Conservation (phyloP, 2,113 vertebrate genomes). For the Triplophysa siluroides region DNA sequence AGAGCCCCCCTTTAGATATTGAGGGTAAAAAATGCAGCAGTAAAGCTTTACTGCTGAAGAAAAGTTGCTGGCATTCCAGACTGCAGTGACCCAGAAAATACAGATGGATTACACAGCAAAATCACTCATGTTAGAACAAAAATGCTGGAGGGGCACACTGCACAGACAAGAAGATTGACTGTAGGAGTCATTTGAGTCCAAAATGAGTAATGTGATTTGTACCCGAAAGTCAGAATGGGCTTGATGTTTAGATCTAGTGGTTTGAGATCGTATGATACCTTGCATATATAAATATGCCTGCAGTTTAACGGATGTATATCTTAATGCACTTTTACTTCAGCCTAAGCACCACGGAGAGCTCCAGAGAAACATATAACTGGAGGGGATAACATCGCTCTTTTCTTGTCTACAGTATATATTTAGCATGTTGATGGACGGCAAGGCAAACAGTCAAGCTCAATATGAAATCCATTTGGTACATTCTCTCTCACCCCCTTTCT, state of each 20-base stretch:
- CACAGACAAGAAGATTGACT: slow-evolving; percentile 33
- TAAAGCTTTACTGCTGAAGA: not conserved
- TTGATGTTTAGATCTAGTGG: not conserved
- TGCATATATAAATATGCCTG: not conserved
- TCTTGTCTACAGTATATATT: slow-evolving; percentile 1
- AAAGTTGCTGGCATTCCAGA: not conserved
- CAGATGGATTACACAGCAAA: slow-evolving; percentile 12
- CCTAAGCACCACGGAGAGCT: slow-evolving; percentile 29
- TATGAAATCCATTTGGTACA: slow-evolving; percentile 2
- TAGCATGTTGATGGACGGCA: slow-evolving; percentile 12
- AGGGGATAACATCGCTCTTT: not conserved
- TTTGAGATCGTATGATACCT: not conserved
- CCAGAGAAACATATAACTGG: not conserved
- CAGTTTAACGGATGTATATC: slow-evolving; percentile 1
- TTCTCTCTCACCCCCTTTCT: not conserved
- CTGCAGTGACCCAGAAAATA: slow-evolving; percentile 3
- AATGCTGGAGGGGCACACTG: slow-evolving; percentile 41
- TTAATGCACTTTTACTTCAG: slow-evolving; percentile 5
- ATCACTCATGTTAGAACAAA: not conserved
- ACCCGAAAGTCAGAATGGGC: not conserved
- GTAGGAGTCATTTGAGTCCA: slow-evolving; percentile 17
- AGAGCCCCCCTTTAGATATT: not conserved
- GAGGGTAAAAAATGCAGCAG: not conserved
- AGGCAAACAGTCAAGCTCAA: not conserved
- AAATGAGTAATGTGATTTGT: slow-evolving; percentile 23